These are phyloP conservation scores for Calidris pugnax DNA, from an alignment of 2,113 vertebrate species.

Conservation along the genomic window DNA sequence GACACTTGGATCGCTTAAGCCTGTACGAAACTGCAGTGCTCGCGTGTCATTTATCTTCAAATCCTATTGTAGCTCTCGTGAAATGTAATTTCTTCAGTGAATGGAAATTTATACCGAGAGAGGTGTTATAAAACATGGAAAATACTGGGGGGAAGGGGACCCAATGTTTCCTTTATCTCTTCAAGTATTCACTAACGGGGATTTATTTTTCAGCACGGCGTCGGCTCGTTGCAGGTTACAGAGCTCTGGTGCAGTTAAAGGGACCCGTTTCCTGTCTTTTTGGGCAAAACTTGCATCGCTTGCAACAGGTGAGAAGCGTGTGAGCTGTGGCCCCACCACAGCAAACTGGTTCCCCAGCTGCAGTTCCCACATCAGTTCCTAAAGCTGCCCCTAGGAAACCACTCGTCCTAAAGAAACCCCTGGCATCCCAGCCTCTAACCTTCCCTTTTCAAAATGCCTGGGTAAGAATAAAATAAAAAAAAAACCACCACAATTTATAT, in stretches of 20 bases:
- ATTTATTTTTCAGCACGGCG: background rate
- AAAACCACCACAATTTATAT: background rate
- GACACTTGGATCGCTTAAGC: conserved; percentile 34
- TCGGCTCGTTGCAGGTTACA: background rate
- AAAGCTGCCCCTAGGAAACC: background rate
- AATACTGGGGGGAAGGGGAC: background rate
- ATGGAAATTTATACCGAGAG: conserved; percentile 47
- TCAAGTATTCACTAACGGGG: background rate
- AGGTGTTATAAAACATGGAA: conserved; percentile 43
- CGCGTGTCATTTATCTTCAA: conserved; percentile 41
- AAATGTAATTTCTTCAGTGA: conserved; percentile 38
- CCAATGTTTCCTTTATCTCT: background rate
- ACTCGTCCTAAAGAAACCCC: background rate
- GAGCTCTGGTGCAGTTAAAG: background rate
- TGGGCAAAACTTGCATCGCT: background rate
- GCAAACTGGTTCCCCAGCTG: background rate
- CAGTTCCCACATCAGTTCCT: background rate
- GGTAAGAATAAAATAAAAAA: background rate
- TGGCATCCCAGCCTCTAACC: background rate
- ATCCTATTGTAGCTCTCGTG: conserved; percentile 19
- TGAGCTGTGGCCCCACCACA: background rate
- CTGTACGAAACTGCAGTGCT: conserved; percentile 17
- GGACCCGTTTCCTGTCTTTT: background rate
- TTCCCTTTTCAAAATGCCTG: background rate
- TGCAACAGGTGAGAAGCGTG: background rate